A percentile compares a stretch with the other conserved stretches of the same genome.
phyloP scores from a whole-genome alignment of 2,888 invertebrate genomes.

The Drosophila nigritarsus region DNA sequence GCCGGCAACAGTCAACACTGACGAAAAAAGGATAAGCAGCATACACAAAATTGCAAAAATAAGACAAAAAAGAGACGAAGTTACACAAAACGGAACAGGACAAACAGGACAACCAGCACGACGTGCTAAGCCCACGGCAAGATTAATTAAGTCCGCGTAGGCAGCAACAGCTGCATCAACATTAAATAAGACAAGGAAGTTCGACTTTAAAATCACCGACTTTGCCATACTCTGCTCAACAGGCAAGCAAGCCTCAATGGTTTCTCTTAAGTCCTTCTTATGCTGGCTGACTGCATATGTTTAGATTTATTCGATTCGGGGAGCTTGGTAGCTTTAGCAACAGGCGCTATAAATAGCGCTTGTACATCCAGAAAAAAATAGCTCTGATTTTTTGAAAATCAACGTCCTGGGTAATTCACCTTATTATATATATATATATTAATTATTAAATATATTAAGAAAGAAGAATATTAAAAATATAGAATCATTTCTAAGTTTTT shows the following conservation, averaged over 20 bases:
- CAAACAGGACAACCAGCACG: slow-evolving; percentile 45
- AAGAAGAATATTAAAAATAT: too few species aligned
- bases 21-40: slow-evolving; percentile 42
- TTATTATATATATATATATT: too few species aligned
- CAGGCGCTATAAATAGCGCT: background rate
- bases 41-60: slow-evolving; percentile 12
- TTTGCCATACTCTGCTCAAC: slow-evolving; percentile 10
- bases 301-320: background rate
- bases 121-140: slow-evolving; percentile 76
- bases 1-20: slow-evolving; percentile 51
- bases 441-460: too few species aligned
- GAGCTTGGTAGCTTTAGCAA: background rate
- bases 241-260: background rate
- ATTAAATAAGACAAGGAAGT: background rate
- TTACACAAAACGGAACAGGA: slow-evolving; percentile 52
- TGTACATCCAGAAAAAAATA: background rate
- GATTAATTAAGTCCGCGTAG: slow-evolving; percentile 73
- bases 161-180: slow-evolving; percentile 29
- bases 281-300: background rate
- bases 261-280: too few species aligned
- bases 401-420: too few species aligned
- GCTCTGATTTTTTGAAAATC: too few species aligned
- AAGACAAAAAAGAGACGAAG: slow-evolving; percentile 8
- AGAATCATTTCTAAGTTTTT: background rate
- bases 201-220: background rate